Evolutionary conservation across 2,888 invertebrate species (phyloP).

Genomic region (Amphimallon solstitiale): DNA sequence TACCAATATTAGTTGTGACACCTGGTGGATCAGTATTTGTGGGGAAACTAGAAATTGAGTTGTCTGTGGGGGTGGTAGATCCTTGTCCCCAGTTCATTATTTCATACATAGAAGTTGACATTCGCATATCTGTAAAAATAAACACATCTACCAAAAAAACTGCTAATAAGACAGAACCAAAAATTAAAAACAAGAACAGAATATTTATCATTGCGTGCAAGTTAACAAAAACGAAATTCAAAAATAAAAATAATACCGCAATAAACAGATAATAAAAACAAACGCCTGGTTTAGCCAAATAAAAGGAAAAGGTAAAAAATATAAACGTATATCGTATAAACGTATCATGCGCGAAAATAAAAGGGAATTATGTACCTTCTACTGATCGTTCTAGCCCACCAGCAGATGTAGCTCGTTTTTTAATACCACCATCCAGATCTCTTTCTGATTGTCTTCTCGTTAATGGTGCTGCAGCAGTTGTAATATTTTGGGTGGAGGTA

Average conservation of each 20-base stretch:
- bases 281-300: not conserved
- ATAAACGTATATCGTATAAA: not conserved
- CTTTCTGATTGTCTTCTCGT: conserved; percentile 88
- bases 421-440: conserved; percentile 77
- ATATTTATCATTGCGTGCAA: conserved; percentile 9
- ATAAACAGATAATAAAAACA: not conserved
- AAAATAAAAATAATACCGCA: not conserved
- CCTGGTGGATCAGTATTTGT: conserved; percentile 32
- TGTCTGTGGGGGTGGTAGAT: conserved; percentile 33
- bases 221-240: not conserved
- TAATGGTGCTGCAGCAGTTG: conserved; percentile 75
- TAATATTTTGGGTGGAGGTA: conserved; percentile 90
- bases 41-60: conserved; percentile 36
- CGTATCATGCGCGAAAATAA: not conserved
- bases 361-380: conserved; percentile 65
- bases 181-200: conserved; percentile 29
- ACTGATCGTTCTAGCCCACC: conserved; percentile 74
- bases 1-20: conserved; percentile 38
- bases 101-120: conserved; percentile 79
- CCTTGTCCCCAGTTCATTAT: conserved; percentile 72
- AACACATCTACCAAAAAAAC: conserved; percentile 44
- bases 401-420: conserved; percentile 81
- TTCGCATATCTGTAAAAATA: conserved; percentile 70
- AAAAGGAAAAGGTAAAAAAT: not conserved
- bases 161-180: conserved; percentile 28